These are phyloP conservation scores for Drosophila pseudotalamancana DNA, from an alignment of 2,888 invertebrate species.

Conservation along the genomic window DNA sequence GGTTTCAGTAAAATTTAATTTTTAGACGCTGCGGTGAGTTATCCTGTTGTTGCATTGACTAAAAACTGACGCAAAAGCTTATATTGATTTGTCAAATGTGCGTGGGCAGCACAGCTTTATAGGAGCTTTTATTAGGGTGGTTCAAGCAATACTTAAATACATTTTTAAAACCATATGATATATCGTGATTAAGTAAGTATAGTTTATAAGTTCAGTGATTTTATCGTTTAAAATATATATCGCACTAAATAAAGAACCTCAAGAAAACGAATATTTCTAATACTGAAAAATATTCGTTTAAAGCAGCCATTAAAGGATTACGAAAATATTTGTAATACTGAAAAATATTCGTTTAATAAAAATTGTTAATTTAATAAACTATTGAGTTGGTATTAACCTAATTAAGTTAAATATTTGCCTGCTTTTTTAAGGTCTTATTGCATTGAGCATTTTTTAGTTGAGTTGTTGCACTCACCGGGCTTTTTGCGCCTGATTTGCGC, in stretches of 20 bases:
- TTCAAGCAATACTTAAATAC: conserved; percentile 17
- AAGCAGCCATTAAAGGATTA: too few relatives aligned
- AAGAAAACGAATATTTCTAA: too few relatives aligned
- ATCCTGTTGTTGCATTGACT: conserved; percentile 68
- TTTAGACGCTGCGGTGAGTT: conserved; percentile 36
- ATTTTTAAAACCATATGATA: conserved; percentile 1
- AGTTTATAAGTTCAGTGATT: neutral
- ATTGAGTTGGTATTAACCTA: too few relatives aligned
- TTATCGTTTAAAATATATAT: too few relatives aligned
- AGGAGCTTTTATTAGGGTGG: conserved; percentile 49
- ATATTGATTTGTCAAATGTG: conserved; percentile 71
- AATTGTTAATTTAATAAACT: too few relatives aligned
- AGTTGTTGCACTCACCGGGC: conserved; percentile 72
- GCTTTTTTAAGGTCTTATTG: too few relatives aligned
- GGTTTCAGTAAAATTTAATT: conserved; percentile 5
- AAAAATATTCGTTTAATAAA: too few relatives aligned
- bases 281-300: too few relatives aligned
- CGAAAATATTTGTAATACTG: too few relatives aligned
- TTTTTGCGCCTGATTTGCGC: conserved; percentile 65
- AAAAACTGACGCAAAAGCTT: conserved; percentile 62
- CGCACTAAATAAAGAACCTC: too few relatives aligned
- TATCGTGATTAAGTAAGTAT: neutral
- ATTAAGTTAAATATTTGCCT: too few relatives aligned
- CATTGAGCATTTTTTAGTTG: too few relatives aligned
- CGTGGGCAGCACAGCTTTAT: conserved; percentile 40